Percentiles rank a stretch among this genome's conserved stretches.
Evolutionary conservation across 1,140 invertebrate species (phyloP).

Genomic region (Cylas formicarius): DNA sequence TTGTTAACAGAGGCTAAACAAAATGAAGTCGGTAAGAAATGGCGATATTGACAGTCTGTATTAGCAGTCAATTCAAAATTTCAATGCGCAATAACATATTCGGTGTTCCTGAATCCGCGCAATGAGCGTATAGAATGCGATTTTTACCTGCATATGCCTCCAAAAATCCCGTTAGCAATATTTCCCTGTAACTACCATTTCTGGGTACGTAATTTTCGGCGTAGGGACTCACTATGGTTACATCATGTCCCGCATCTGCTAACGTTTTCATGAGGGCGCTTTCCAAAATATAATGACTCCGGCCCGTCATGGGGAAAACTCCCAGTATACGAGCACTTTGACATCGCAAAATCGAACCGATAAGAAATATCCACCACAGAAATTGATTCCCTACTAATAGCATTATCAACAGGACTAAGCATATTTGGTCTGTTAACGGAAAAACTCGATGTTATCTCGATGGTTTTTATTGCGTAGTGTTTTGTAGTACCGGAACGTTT

Average conservation of each 20-base stretch:
- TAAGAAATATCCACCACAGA: slow-evolving; percentile 3
- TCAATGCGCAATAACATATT: background rate
- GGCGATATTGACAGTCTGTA: background rate
- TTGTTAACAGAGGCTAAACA: too few relatives aligned
- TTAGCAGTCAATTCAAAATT: background rate
- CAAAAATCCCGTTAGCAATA: slow-evolving; percentile 19
- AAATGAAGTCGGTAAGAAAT: too few relatives aligned
- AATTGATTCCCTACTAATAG: background rate
- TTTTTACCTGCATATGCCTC: slow-evolving; percentile 20
- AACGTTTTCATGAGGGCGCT: slow-evolving; percentile 39
- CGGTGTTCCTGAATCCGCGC: slow-evolving; percentile 35
- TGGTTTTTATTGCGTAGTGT: too few relatives aligned
- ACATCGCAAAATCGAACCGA: slow-evolving; percentile 3
- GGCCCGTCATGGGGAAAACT: slow-evolving; percentile 21
- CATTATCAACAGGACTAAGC: too few relatives aligned
- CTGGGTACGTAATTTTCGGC: slow-evolving; percentile 26
- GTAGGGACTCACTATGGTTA: slow-evolving; percentile 44
- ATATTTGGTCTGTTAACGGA: too few relatives aligned
- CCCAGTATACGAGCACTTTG: slow-evolving; percentile 27
- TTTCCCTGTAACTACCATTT: slow-evolving; percentile 42
- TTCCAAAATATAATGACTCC: slow-evolving; percentile 29
- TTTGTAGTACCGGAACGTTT: too few relatives aligned
- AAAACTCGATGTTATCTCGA: too few relatives aligned
- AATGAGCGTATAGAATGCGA: too few relatives aligned
- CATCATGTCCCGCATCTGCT: slow-evolving; percentile 42